Base-by-base conservation (phyloP, 2,113 vertebrate species). In the Plecturocebus donacophilus region DNA sequence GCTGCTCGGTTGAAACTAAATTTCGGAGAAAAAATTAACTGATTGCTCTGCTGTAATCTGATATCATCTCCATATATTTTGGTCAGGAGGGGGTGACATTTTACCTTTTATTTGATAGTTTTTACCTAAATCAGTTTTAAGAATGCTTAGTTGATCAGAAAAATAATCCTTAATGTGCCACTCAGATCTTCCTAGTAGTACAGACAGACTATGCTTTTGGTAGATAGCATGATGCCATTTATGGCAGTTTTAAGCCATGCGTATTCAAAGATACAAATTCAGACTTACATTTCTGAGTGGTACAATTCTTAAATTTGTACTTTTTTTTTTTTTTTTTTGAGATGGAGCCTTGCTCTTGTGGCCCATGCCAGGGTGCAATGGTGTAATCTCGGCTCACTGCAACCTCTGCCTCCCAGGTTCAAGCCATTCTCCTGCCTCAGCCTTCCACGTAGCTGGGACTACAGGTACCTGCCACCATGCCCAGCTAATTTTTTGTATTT, bases 1-100 rank as follows among this genome's bases (percentile, higher is more conserved):
- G 35, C 85, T 87, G 16, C 38, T 56, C n/a, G 71, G 47, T 76
- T 84, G 42, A 93, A 94, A 93, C 16, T 88, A 94, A 91, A 81
- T 77, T 56, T 49, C 75, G 23, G 30, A 68, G 56, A 94, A 32
- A 91, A 14, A 87, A 21, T 4, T 61, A 21, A 38, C 47, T 81
- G 40, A 75, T 32, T 79, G 21, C 0, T 79, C 12, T 75, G 7
- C 14, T 42, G 45, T 14, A 7, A 79, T 94, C 10, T 81, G 42
- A 52, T 49, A 76, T n/a, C 17, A 70, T 75, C 56, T 87, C 76
- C 79, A 0, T 1, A 90, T 61, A 87, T 87, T 90, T 77, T 40
- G 3, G 12, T 87, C 4, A 75, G 7, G 45, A 70, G 17, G 45
- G 3, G 13, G 19, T 27, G 91, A 9, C 3, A 68, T 87, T 96